Base-by-base conservation (phyloP, 2,888 invertebrate species). In the Tethea ocularis region DNA sequence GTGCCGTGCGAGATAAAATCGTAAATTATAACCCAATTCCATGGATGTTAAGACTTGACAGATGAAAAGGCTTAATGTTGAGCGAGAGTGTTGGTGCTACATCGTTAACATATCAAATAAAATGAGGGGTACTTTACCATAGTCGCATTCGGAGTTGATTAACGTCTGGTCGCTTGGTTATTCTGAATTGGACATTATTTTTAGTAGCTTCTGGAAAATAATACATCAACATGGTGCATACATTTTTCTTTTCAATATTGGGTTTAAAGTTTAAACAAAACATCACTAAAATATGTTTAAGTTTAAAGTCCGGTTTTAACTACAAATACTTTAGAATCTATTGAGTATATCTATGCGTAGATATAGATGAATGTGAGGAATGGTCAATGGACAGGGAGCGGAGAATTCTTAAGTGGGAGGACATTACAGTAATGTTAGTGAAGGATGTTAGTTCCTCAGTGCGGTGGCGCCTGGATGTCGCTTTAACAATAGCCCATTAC, bases 21-120 rank as follows among this genome's bases (percentile, higher is more conserved):
- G 87, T 93, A 93, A 93, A 93, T 93, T 92, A 93, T 90, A 91
- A 90, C 91, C 92, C 92, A 91, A 91, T 93, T 91, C 89, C 87
- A 86, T 83, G 85, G 89, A 82, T 89, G 91, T 91, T 91, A 89
- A 86, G 80, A 84, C 83, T 87, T 91, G 93, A 92, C 92, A 93
- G 91, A 92, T 92, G 91, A 93, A 93, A 93, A 92, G 92, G 90
- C 86, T 88, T 88, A 84, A 82, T 82, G 85, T 80, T 83, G 86
- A 76, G 74, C 72, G 74, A 69, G 82, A 86, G 82, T 83, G 82
- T 78, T 84, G 82, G 81, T 84, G 87, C 78, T 75, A 82, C 86
- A 85, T 89, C 88, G 90, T 89, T 91, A 90, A 90, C 85, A 82
- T 87, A 88, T 83, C 75, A 82, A 87, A 90, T 84, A 78, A 86